A percentile compares a stretch with the other conserved stretches of the same genome.
These are phyloP conservation scores for Momotus momota DNA, from an alignment of 2,797 vertebrate genomes.

Conservation along the genomic window DNA sequence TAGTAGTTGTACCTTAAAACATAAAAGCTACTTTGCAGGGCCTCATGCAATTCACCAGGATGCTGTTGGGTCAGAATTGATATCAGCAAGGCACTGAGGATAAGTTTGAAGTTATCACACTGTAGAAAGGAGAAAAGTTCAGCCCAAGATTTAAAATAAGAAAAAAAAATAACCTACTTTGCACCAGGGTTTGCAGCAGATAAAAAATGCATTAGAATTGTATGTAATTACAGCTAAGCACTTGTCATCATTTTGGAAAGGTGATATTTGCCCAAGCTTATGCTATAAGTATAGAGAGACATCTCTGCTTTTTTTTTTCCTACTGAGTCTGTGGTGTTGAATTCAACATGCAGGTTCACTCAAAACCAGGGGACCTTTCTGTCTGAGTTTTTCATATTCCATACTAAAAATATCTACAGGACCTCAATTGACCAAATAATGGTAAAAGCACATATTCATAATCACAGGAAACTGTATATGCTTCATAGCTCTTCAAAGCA, in stretches of 20 bases:
- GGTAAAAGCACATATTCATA: not conserved
- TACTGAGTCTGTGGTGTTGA: not conserved
- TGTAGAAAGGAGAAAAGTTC: constrained; percentile 7
- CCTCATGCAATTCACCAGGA: constrained; percentile 33
- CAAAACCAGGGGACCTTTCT: not conserved
- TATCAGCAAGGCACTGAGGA: constrained; percentile 4
- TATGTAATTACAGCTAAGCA: constrained; percentile 62
- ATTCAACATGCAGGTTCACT: not conserved
- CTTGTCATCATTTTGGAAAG: constrained; percentile 50
- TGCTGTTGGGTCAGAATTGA: not conserved
- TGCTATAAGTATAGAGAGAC: not conserved
- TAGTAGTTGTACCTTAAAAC: constrained; percentile 46
- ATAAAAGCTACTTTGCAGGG: constrained; percentile 43
- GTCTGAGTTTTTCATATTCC: not conserved
- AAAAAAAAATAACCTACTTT: not conserved
- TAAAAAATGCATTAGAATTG: constrained; percentile 49
- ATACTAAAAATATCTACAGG: not conserved
- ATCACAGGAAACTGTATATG: not conserved
- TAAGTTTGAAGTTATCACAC: constrained; percentile 36
- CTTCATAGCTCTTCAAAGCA: not conserved
- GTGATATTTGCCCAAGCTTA: constrained; percentile 34
- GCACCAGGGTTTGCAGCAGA: constrained; percentile 14
- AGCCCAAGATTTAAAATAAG: constrained; percentile 21
- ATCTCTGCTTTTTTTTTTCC: not conserved
- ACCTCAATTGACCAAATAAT: not conserved